Percentiles rank a stretch among this genome's conserved stretches.
Conservation (phyloP, 2,888 invertebrate species). For the Monopis laevigella region DNA sequence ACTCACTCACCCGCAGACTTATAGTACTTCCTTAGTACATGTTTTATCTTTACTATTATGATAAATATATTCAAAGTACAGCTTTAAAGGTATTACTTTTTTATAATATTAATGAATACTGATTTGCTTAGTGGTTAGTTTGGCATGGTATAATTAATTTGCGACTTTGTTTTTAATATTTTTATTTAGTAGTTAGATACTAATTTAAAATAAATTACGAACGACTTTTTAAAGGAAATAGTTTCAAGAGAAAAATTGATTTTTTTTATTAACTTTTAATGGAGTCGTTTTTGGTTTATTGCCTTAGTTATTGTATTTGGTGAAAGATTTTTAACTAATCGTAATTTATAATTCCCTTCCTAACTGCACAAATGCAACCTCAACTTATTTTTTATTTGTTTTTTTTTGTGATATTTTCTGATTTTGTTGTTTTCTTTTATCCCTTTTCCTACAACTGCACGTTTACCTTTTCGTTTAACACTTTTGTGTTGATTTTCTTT, state of each 20-base stretch:
- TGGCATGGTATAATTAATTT: slow-evolving; percentile 44
- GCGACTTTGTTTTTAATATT: slow-evolving; percentile 31
- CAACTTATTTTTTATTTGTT: slow-evolving; percentile 41
- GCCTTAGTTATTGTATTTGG: slow-evolving; percentile 34
- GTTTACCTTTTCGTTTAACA: slow-evolving; percentile 49
- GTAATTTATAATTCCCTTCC: slow-evolving; percentile 57
- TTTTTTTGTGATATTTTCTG: slow-evolving; percentile 61
- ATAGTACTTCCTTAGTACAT: no score
- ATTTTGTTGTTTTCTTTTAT: slow-evolving; percentile 55
- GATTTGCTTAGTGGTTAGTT: slow-evolving; percentile 18
- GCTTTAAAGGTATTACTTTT: no score
- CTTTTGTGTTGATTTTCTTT: slow-evolving; percentile 48
- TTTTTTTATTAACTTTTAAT: background rate
- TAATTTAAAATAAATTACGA: slow-evolving; percentile 39
- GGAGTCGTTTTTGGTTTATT: slow-evolving; percentile 38
- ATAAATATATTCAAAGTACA: no score
- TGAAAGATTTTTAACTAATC: slow-evolving; percentile 59
- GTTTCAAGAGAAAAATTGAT: background rate
- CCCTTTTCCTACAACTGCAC: slow-evolving; percentile 58
- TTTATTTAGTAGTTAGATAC: slow-evolving; percentile 33
- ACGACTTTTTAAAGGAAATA: slow-evolving; percentile 31
- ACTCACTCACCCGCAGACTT: no score
- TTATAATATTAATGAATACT: background rate
- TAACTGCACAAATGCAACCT: slow-evolving; percentile 51
- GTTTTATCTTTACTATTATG: no score